Base-by-base conservation (phyloP, 2,888 invertebrate genomes). In the Micoletzkya japonica region DNA sequence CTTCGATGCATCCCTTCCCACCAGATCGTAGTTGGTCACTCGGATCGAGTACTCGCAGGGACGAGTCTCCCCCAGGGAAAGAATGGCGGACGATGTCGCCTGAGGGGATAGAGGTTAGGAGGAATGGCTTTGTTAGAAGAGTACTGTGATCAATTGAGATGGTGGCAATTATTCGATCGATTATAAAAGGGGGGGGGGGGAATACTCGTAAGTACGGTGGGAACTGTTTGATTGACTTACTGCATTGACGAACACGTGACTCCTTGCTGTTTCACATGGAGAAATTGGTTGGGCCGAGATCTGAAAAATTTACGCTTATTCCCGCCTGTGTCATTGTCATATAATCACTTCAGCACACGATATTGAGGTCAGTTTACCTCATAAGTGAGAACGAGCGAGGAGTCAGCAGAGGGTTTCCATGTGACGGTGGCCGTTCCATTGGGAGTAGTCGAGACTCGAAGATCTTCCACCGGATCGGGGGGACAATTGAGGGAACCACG, bases 401-500 rank as follows among this genome's bases (percentile, higher is more conserved):
- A 57, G 17, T 79, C 81, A 26, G 77, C 77, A 0, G 82, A 77
- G n/a, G 81, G 75, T 4, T 70, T 76, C 84, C 84, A 84, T 0
- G 76, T 72, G 26, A 84, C 71, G 20, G 57, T 37, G 6, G 78
- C 81, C 0, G 81, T 76, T 1, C 76, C 77, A 63, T 82, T 82
- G 7, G 77, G 52, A 52, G 73, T 73, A 10, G 80, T 67, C 2
- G 70, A 71, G 2, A 84, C 77, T 30, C 74, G 73, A 34, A 84
- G 73, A 37, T 82, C 75, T 20, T 74, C 57, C 2, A 84, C 81
- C 14, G 83, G 78, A 67, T 84, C 84, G 10, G 84, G 84, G 0
- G 81, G n/a, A n/a, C n/a, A n/a, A n/a, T n/a, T n/a, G n/a, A n/a
- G 74, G 32, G 77, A 77, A 54, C 81, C 84, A 57, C n/a, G 68